These are phyloP conservation scores for Archilochus colubris DNA, from an alignment of 2,113 vertebrate genomes.

Conservation along the genomic window DNA sequence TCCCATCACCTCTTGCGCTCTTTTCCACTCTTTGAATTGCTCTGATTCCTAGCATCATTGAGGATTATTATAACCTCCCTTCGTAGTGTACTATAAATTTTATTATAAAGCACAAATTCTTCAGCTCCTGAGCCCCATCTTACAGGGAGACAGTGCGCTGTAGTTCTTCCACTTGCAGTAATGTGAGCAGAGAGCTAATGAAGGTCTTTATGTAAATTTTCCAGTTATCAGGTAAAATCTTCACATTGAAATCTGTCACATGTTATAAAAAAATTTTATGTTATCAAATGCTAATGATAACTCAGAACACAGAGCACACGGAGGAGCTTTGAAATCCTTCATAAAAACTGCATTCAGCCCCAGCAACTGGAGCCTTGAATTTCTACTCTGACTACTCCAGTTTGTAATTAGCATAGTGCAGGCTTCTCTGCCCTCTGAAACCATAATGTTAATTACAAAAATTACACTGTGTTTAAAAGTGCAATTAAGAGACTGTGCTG, in stretches of 20 bases:
- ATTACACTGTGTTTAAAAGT: conserved; percentile 87
- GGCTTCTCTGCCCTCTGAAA: conserved; percentile 84
- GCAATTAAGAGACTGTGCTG: conserved; percentile 82
- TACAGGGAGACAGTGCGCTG: conserved; percentile 48
- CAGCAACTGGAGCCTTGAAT: conserved; percentile 74
- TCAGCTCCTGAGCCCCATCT: conserved; percentile 72
- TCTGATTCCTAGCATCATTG: conserved; percentile 73
- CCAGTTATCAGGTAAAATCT: conserved; percentile 81
- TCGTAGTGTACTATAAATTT: conserved; percentile 75
- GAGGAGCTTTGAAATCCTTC: conserved; percentile 82
- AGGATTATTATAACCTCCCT: conserved; percentile 77
- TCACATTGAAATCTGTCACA: conserved; percentile 79
- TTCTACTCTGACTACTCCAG: conserved; percentile 69
- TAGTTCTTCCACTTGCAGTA: conserved; percentile 70
- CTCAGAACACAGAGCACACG: conserved; percentile 75
- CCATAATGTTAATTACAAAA: conserved; percentile 88
- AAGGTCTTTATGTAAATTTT: conserved; percentile 82
- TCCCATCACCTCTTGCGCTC: neutral
- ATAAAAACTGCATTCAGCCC: conserved; percentile 78
- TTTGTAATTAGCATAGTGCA: conserved; percentile 84
- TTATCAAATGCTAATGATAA: conserved; percentile 83
- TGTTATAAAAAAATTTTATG: conserved; percentile 83
- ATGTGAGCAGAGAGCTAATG: conserved; percentile 78
- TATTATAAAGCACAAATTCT: conserved; percentile 74
- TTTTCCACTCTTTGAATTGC: conserved; percentile 64